A percentile compares a stretch with the other conserved stretches of the same genome.
Evolutionary conservation across 2,888 invertebrate species (phyloP).

Genomic region (Pseudococcus jackbeardsleyi): DNA sequence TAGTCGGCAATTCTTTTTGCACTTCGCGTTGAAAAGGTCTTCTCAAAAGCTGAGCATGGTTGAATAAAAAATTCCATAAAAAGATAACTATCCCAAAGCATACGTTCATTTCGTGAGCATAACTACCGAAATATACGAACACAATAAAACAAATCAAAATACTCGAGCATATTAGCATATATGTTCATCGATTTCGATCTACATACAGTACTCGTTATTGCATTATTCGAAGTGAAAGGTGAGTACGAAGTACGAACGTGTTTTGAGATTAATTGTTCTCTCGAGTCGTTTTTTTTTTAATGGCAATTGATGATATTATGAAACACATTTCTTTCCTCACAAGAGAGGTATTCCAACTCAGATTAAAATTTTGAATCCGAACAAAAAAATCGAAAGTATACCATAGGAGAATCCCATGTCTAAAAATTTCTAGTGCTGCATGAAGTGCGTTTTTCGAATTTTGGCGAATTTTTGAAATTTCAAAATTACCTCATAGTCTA

Average conservation of each 20-base stretch:
- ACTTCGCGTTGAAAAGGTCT: constrained; percentile 59
- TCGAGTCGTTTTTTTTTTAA: constrained; percentile 34
- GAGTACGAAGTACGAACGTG: constrained; percentile 33
- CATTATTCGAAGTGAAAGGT: constrained; percentile 61
- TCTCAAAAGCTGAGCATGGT: constrained; percentile 49
- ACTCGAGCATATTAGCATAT: constrained; percentile 21
- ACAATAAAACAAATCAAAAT: neutral
- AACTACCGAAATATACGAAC: neutral
- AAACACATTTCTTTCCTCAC: neutral
- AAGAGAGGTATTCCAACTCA: no score
- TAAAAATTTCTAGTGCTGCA: no score
- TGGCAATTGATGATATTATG: neutral
- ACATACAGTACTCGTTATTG: constrained; percentile 30
- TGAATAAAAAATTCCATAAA: constrained; percentile 41
- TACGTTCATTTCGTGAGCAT: constrained; percentile 59
- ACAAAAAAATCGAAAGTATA: no score
- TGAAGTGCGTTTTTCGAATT: no score
- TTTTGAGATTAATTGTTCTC: constrained; percentile 51
- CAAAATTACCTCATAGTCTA: no score
- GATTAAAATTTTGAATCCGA: no score
- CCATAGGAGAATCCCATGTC: no score
- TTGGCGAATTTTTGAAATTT: no score
- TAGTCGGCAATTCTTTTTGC: neutral
- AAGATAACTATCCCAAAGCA: constrained; percentile 35
- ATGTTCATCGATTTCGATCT: constrained; percentile 11